A percentile compares a stretch with the other conserved stretches of the same genome.
Conservation (phyloP, 2,113 vertebrate species). For the Peucedramus taeniatus region DNA sequence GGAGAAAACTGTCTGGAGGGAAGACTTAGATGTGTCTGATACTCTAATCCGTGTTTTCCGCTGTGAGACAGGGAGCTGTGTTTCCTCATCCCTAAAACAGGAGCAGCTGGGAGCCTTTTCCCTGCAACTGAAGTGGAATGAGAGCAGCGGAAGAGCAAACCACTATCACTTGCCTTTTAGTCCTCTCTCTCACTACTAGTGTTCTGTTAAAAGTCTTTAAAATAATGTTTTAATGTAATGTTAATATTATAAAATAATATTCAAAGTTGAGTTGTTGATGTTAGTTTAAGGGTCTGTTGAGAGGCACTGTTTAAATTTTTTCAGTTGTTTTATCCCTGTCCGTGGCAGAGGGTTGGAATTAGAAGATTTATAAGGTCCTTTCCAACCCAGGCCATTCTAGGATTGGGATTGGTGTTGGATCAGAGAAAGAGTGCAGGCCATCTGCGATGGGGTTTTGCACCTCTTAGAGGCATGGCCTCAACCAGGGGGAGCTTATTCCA, state of each 20-base stretch:
- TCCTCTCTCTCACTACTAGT: neutral
- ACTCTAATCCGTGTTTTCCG: neutral
- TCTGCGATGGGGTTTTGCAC: neutral
- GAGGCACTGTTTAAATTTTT: neutral
- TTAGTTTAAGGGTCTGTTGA: neutral
- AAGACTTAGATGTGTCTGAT: neutral
- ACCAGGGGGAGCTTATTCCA: neutral
- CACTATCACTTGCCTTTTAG: neutral
- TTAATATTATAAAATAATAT: neutral
- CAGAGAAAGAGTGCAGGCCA: neutral
- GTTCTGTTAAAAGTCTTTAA: neutral
- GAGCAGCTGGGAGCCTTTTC: neutral
- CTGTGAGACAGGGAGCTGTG: neutral
- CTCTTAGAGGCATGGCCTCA: neutral
- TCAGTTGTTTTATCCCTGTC: neutral
- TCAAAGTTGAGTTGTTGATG: neutral
- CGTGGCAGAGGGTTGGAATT: neutral
- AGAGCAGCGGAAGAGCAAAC: neutral
- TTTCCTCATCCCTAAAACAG: neutral
- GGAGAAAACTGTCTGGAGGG: neutral
- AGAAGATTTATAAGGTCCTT: neutral
- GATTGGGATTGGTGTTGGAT: neutral
- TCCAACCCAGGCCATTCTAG: neutral
- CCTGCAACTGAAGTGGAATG: neutral
- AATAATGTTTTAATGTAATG: neutral